phyloP scores from a whole-genome alignment of 2,888 invertebrate species.

The Brassicogethes aeneus region DNA sequence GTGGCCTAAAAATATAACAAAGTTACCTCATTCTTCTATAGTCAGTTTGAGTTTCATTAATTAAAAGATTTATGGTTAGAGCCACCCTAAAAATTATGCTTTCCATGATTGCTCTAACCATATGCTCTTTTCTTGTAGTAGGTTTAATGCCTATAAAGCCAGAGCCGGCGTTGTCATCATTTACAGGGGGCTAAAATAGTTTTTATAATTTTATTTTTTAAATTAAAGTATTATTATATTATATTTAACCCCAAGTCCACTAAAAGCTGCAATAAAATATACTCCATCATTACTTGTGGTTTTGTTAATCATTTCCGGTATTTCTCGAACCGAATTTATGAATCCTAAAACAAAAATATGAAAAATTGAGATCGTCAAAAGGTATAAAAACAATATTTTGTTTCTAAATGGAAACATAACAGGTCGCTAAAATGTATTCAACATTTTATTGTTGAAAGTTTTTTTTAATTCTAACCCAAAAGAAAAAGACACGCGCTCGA shows the following conservation, averaged over 20 bases:
- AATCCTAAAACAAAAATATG: conserved; percentile 58
- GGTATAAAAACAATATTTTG: no score
- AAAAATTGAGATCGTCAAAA: no score
- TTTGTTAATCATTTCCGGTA: conserved; percentile 57
- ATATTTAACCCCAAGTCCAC: conserved; percentile 69
- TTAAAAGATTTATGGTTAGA: conserved; percentile 66
- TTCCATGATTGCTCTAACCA: conserved; percentile 77
- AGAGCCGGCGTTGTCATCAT: conserved; percentile 74
- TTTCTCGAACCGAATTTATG: conserved; percentile 54
- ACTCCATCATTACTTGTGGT: conserved; percentile 67
- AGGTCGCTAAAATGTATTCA: no score
- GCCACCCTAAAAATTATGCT: conserved; percentile 76
- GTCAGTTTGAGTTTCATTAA: conserved; percentile 52
- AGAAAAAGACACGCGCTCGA: no score
- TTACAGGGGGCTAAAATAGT: conserved; percentile 69
- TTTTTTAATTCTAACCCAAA: no score
- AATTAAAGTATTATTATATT: conserved; percentile 1
- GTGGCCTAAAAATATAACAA: no score
- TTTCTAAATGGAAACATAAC: no score
- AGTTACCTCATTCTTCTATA: conserved; percentile 53
- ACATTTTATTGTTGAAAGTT: no score
- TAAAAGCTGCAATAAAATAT: conserved; percentile 84
- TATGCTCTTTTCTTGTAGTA: conserved; percentile 65
- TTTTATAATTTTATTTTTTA: no score
- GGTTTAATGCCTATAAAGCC: conserved; percentile 73